These are phyloP conservation scores for Clupea harengus DNA, from an alignment of 2,113 vertebrate genomes.

Conservation along the genomic window DNA sequence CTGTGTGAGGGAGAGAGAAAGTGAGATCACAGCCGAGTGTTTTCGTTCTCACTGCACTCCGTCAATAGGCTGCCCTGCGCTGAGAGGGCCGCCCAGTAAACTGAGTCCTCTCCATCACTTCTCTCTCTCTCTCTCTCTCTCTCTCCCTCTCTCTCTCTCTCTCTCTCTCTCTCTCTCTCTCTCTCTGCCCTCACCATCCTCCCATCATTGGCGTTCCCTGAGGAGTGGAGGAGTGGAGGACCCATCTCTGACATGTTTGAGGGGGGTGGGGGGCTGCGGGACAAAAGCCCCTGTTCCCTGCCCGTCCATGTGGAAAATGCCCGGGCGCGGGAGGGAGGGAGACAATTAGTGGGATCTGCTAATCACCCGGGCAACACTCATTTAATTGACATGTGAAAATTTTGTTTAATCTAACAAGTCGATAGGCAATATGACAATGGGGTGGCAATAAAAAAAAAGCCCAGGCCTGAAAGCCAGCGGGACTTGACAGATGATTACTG, in stretches of 20 bases:
- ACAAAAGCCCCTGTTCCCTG: constrained; percentile 73
- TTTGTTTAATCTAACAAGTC: constrained; percentile 73
- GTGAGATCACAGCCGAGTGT: constrained; percentile 28
- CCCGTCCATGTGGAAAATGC: constrained; percentile 76
- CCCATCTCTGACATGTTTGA: constrained; percentile 64
- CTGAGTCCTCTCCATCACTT: constrained; percentile 33
- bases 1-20: constrained; percentile 2
- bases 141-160: constrained; percentile 3
- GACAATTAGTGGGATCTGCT: constrained; percentile 75
- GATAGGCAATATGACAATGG: constrained; percentile 64
- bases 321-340: constrained; percentile 45
- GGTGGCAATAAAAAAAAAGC: constrained; percentile 49
- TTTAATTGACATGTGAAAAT: constrained; percentile 77
- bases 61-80: constrained; percentile 32
- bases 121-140: constrained; percentile 32
- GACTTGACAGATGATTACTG: constrained; percentile 58
- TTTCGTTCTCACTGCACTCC: constrained; percentile 31
- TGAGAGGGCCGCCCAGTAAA: constrained; percentile 31
- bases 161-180: not conserved
- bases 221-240: constrained; percentile 52
- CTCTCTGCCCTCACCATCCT: not conserved
- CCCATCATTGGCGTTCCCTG: constrained; percentile 30
- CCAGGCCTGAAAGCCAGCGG: constrained; percentile 46
- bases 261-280: constrained; percentile 41
- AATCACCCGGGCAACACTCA: constrained; percentile 73